Base-by-base conservation (phyloP, 2,797 vertebrate genomes). In the Otus scops region DNA sequence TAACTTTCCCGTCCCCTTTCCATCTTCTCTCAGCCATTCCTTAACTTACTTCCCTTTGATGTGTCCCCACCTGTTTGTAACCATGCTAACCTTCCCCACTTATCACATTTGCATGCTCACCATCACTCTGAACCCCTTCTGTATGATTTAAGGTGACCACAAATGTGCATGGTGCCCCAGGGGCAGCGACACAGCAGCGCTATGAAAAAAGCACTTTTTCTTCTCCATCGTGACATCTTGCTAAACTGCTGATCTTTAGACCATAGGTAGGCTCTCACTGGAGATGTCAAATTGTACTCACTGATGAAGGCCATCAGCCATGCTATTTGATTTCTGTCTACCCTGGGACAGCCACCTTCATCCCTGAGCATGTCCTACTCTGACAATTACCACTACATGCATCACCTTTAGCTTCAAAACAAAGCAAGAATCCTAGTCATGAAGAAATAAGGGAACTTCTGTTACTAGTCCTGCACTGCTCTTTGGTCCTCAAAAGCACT, bases 201-300 rank as follows among this genome's bases (percentile, higher is more conserved):
- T 17, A 21, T 5, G 48, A 30, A 64, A 64, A 91, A 53, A 34
- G 0, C 12, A 56, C 20, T 0, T 0, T 30, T 86, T 16, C 28
- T 74, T 70, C 48, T 86, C 15, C 23, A 9, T 43, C 10, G 2
- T 71, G 38, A 63, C 19, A n/a, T 3, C 34, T 64, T 64, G n/a
- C 41, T 83, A 27, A 47, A 51, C 34, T 59, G 22, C 10, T 81
- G 41, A 43, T 39, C 65, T 71, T 63, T 9, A 34, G 59, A 13
- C 16, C 53, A 30, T 13, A 45, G 68, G 27, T 26, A 18, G n/a
- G 17, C 15, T 91, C 39, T 83, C 20, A 15, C 28, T 50, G 38
- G 68, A 70, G 36, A 22, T 50, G 32, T 24, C 69, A 90, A 50
- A 36, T 9, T 74, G 32, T 22, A 21, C 41, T 23, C 3, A 2